Base-by-base conservation (phyloP, 2,113 vertebrate species). In the Triplophysa rosa region DNA sequence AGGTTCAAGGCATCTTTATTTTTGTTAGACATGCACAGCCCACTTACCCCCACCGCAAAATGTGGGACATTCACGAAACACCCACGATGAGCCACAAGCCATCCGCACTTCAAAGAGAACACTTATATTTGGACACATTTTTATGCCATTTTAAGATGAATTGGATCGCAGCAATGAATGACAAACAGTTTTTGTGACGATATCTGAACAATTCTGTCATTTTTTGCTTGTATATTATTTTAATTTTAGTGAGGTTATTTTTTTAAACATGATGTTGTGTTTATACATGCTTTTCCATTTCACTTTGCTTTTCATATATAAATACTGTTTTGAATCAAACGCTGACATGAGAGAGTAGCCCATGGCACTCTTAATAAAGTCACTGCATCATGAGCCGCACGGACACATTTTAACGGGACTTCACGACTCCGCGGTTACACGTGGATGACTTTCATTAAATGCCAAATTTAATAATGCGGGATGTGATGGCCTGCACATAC, bases 81-180 rank as follows among this genome's bases (percentile, higher is more conserved):
- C 29, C 24, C 61, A 29, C 52, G 24, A n/a, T 65, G 13, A 72
- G 54, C 56, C 33, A 64, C 23, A 29, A 23, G 54, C 29, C 84
- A 67, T 67, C 9, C 56, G 45, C 61, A 74, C 67, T 66, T 79
- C 58, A 80, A 67, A 75, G 65, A 72, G 21, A 67, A 64, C 71
- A 74, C 77, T 78, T 47, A 24, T 64, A 40, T 47, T 67, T 40
- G 73, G 69, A 56, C 75, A 59, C 23, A 37, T 40, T 74, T 21
- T 68, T 65, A 67, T 64, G 67, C 58, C 64, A 67, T 64, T 71
- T 83, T 88, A 87, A 72, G 85, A 40, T 11, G 74, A 63, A 56
- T 87, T 86, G 83, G 86, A 88, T n/a, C 84, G 78, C 83, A 80
- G 75, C 73, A 67, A 24, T 24, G 24, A 87, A 88, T 82, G 85